Evolutionary conservation across 1,140 invertebrate species (phyloP).

Genomic region (Heliothis virescens): DNA sequence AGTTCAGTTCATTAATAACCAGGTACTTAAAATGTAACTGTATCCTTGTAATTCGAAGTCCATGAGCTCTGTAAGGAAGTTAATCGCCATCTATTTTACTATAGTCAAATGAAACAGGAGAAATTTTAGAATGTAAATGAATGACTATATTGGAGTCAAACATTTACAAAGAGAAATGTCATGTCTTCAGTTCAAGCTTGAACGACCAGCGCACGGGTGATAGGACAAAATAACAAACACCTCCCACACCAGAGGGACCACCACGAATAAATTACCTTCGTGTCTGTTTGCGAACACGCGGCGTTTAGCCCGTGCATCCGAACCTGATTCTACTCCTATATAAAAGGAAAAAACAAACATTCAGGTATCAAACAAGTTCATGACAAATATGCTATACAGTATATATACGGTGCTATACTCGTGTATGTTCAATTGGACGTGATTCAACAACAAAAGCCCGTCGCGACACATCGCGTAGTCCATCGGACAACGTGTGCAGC

Average conservation of each 20-base stretch:
- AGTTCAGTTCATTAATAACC: background rate
- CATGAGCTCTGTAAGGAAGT: background rate
- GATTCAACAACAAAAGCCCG: conserved; percentile 13
- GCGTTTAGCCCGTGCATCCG: conserved; percentile 52
- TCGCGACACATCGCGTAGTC: background rate
- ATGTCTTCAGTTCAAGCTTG: conserved; percentile 30
- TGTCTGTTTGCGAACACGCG: conserved; percentile 73
- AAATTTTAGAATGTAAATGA: conserved; percentile 37
- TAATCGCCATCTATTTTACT: conserved; percentile 26
- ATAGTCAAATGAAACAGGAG: conserved; percentile 42
- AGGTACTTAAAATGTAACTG: background rate
- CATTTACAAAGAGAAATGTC: conserved; percentile 33
- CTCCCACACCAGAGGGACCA: conserved; percentile 58
- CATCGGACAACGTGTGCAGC: too few species aligned
- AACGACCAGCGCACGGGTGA: conserved; percentile 40
- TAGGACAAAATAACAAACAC: conserved; percentile 45
- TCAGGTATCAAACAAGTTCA: conserved; percentile 53
- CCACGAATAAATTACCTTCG: conserved; percentile 73
- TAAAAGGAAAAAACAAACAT: conserved; percentile 65
- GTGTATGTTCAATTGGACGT: conserved; percentile 54
- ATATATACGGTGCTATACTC: conserved; percentile 70
- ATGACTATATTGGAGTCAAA: conserved; percentile 16
- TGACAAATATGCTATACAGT: conserved; percentile 75
- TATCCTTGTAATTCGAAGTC: background rate
- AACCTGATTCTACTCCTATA: conserved; percentile 66